A percentile compares a stretch with the other conserved stretches of the same genome.
Evolutionary conservation across 1,140 invertebrate species (phyloP).

Genomic region (Heliconius himera): DNA sequence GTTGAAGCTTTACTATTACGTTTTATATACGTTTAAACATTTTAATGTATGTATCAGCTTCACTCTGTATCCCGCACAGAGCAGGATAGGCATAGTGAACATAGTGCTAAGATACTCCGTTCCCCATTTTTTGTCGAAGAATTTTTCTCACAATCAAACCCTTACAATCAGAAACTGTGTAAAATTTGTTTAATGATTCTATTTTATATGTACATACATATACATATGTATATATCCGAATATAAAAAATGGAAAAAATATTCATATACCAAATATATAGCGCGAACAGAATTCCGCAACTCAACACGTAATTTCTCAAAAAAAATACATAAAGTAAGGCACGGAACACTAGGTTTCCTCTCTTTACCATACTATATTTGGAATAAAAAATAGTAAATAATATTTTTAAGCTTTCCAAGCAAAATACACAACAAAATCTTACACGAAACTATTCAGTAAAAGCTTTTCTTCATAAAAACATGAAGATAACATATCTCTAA

Average conservation of each 20-base stretch:
- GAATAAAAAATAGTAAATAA: neutral
- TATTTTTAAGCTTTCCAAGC: neutral
- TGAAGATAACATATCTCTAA: neutral
- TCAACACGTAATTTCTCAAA: too few relatives aligned
- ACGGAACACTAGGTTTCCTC: too few relatives aligned
- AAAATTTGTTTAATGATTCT: too few relatives aligned
- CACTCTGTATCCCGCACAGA: neutral
- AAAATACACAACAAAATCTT: neutral
- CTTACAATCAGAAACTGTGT: too few relatives aligned
- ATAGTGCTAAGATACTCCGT: conserved; percentile 3
- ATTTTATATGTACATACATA: too few relatives aligned
- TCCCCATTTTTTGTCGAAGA: neutral
- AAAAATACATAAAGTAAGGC: too few relatives aligned
- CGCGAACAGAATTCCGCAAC: too few relatives aligned
- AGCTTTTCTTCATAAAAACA: conserved; percentile 13
- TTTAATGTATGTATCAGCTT: neutral
- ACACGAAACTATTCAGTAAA: neutral
- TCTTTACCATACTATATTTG: too few relatives aligned
- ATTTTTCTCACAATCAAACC: too few relatives aligned
- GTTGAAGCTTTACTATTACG: neutral
- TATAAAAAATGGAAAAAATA: too few relatives aligned
- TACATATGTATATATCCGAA: too few relatives aligned
- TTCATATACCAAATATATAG: too few relatives aligned
- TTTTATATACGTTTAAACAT: neutral
- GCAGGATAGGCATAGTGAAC: neutral